phyloP scores from a whole-genome alignment of 92 coral and sea anemone genomes.

The Phenganax stokvisi region DNA sequence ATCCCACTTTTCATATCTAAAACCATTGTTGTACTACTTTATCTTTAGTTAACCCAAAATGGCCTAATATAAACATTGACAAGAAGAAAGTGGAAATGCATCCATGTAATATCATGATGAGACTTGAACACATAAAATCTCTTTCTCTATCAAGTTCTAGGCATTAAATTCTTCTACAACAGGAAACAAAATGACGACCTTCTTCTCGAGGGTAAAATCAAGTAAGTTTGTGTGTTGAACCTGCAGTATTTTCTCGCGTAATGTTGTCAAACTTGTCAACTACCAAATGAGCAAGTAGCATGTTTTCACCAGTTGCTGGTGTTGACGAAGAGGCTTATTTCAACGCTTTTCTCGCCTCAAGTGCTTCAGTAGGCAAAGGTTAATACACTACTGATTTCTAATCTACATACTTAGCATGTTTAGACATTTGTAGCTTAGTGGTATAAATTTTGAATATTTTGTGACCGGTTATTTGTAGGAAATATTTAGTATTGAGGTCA shows the following conservation, averaged over 20 bases:
- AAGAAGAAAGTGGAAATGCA: neutral
- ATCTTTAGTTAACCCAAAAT: neutral
- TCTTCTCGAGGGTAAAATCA: constrained; percentile 25
- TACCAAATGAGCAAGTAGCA: constrained; percentile 12
- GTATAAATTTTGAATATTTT: neutral
- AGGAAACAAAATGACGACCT: constrained; percentile 1
- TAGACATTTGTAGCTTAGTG: neutral
- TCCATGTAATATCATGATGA: neutral
- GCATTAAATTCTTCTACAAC: neutral
- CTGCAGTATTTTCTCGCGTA: neutral
- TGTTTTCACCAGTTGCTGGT: neutral
- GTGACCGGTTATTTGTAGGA: too few species aligned
- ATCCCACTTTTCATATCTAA: too few species aligned
- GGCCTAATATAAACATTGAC: constrained; percentile 3
- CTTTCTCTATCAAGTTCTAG: neutral
- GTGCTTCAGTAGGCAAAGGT: neutral
- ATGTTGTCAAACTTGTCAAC: neutral
- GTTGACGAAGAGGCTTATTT: constrained; percentile 14
- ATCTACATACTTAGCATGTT: neutral
- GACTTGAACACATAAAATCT: neutral
- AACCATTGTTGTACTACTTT: neutral
- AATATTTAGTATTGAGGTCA: too few species aligned
- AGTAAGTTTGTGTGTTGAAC: constrained; percentile 6
- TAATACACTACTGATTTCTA: neutral
- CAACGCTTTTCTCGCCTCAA: constrained; percentile 7